phyloP scores from a whole-genome alignment of 2,888 invertebrate genomes.

The Calliopum simillimum region DNA sequence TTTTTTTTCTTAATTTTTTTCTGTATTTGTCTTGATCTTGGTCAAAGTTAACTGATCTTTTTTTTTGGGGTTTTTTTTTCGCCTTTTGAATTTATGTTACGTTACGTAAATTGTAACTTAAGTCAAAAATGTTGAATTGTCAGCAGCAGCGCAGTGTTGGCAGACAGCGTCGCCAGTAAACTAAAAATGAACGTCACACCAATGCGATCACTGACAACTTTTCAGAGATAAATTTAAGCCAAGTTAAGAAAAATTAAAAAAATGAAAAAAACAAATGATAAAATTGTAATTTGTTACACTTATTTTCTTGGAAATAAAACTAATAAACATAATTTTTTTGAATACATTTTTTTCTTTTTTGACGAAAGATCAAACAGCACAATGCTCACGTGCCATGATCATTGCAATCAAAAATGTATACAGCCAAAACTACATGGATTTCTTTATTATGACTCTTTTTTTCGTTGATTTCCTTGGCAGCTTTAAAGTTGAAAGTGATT shows the following conservation, averaged over 20 bases:
- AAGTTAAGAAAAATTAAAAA: not conserved
- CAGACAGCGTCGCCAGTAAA: not conserved
- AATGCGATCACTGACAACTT: conserved; percentile 9
- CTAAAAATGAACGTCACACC: conserved; percentile 10
- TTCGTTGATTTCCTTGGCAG: not conserved
- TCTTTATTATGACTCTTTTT: not conserved
- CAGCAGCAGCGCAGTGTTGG: too few relatives aligned
- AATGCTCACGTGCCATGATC: conserved; percentile 34
- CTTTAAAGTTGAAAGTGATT: conserved; percentile 26
- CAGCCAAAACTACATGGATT: not conserved
- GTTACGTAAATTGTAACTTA: conserved; percentile 14
- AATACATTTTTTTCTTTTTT: not conserved
- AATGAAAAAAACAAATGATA: not conserved
- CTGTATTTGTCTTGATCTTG: too few relatives aligned
- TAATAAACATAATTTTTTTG: conserved; percentile 13
- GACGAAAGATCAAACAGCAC: conserved; percentile 7
- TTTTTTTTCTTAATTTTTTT: conserved; percentile 8
- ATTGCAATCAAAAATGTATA: not conserved
- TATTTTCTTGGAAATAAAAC: conserved; percentile 42
- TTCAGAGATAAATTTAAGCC: conserved; percentile 17
- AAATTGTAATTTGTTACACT: conserved; percentile 34
- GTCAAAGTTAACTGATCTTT: too few relatives aligned
- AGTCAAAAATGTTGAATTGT: not conserved
- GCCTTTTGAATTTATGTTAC: not conserved
- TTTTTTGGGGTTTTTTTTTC: not conserved